These are phyloP conservation scores for Moxostoma hubbsi DNA, from an alignment of 2,797 vertebrate genomes.

Conservation along the genomic window DNA sequence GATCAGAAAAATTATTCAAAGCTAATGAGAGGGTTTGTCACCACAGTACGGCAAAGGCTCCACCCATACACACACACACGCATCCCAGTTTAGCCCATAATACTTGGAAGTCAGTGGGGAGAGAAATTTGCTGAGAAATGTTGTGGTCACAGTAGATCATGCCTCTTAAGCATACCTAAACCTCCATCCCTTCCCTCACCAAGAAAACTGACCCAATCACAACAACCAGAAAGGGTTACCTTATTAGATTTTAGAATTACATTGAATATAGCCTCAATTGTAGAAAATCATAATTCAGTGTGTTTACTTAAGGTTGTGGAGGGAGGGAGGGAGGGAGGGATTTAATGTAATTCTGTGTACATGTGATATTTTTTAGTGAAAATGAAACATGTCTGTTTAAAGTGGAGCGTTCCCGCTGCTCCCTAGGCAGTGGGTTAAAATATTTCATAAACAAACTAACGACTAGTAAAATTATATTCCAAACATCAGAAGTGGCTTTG, in stretches of 20 bases:
- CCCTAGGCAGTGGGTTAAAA: slow-evolving; percentile 58
- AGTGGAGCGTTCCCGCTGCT: slow-evolving; percentile 68
- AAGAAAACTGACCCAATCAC: slow-evolving; percentile 20
- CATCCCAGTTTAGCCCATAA: neutral
- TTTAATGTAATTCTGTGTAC: neutral
- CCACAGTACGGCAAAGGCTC: slow-evolving; percentile 65
- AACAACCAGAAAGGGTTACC: slow-evolving; percentile 19
- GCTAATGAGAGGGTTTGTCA: slow-evolving; percentile 76
- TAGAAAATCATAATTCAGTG: slow-evolving; percentile 33
- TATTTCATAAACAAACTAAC: slow-evolving; percentile 75
- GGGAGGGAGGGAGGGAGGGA: neutral
- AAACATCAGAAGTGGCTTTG: slow-evolving; percentile 79
- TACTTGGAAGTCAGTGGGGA: neutral
- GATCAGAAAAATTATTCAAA: slow-evolving; percentile 73
- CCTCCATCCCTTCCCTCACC: slow-evolving; percentile 10
- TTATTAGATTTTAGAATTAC: slow-evolving; percentile 32
- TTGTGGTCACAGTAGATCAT: neutral
- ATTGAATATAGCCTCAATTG: slow-evolving; percentile 24
- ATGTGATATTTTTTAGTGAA: slow-evolving; percentile 59
- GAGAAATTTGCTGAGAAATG: slow-evolving; percentile 13
- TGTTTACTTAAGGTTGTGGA: slow-evolving; percentile 24
- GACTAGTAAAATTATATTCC: slow-evolving; percentile 74
- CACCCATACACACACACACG: slow-evolving; percentile 37
- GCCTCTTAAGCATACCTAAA: slow-evolving; percentile 23
- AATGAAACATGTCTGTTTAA: slow-evolving; percentile 64